Conservation (phyloP, 2,797 vertebrate species). For the Nannoperca obscura region DNA sequence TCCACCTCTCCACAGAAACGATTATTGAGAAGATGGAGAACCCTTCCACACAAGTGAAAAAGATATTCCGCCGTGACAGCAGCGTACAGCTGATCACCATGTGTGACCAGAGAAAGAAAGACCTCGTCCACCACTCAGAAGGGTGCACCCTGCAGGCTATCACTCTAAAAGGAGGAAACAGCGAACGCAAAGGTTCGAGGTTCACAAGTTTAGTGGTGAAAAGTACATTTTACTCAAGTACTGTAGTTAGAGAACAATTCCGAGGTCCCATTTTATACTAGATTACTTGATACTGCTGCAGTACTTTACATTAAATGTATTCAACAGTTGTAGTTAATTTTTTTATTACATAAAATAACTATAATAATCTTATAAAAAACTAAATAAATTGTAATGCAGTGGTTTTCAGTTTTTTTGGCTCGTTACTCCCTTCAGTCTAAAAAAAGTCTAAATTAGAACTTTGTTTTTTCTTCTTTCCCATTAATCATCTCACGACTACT, state of each 20-base stretch:
- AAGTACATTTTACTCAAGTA: not conserved
- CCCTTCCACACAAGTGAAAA: rapidly evolving
- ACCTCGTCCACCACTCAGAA: not conserved
- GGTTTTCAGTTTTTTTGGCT: no score
- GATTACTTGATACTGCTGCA: no score
- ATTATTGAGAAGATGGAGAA: rapidly evolving
- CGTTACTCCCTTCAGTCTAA: no score
- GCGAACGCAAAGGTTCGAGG: slow-evolving; percentile 58
- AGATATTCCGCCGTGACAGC: not conserved
- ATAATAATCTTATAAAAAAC: no score
- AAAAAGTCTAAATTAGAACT: no score
- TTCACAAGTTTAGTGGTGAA: no score
- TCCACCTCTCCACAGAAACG: slow-evolving; percentile 27
- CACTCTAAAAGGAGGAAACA: slow-evolving; percentile 56
- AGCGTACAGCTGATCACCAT: slow-evolving; percentile 25
- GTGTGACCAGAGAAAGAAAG: slow-evolving; percentile 50
- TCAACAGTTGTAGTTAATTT: no score
- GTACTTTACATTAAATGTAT: not conserved
- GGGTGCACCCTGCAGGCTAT: slow-evolving; percentile 53
- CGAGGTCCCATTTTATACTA: not conserved
- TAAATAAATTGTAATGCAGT: no score
- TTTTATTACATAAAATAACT: no score
- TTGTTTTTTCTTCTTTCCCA: not conserved
- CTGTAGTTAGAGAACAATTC: not conserved
- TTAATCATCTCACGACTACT: no score